phyloP scores from a whole-genome alignment of 2,113 vertebrate species.

The Oreotragus oreotragus region DNA sequence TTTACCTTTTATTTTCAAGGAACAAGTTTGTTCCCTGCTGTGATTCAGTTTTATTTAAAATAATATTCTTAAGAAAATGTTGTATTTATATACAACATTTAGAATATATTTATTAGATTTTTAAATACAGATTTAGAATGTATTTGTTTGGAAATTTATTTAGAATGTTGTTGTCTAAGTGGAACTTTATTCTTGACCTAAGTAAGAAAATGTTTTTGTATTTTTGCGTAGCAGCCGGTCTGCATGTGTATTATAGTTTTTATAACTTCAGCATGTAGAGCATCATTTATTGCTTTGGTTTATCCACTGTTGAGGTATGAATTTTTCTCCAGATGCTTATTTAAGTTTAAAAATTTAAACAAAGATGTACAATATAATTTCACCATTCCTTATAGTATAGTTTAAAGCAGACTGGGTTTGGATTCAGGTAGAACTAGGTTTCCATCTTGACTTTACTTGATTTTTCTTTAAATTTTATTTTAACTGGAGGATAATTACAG shows the following conservation, averaged over 20 bases:
- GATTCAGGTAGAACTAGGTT: not conserved
- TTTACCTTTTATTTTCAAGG: conserved; percentile 25
- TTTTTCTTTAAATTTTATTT: not conserved
- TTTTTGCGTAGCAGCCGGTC: not conserved
- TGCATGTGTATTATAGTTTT: not conserved
- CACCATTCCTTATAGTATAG: not conserved
- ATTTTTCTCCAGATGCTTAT: not conserved
- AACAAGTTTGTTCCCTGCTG: not conserved
- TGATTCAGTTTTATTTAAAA: not conserved
- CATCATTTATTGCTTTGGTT: not conserved
- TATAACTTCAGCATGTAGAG: not conserved
- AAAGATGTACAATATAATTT: not conserved
- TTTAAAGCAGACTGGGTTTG: not conserved
- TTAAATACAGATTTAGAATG: not conserved
- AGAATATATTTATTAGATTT: not conserved
- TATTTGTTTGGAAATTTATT: not conserved
- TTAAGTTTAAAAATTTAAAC: not conserved
- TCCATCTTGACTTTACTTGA: not conserved
- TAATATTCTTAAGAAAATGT: not conserved
- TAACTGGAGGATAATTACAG: not conserved
- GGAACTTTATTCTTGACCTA: not conserved
- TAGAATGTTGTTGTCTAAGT: not conserved
- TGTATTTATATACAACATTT: no score
- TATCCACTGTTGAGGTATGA: not conserved
- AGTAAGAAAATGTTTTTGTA: not conserved